phyloP scores from a whole-genome alignment of 2,113 vertebrate species.

The Dicrurus megarhynchus region DNA sequence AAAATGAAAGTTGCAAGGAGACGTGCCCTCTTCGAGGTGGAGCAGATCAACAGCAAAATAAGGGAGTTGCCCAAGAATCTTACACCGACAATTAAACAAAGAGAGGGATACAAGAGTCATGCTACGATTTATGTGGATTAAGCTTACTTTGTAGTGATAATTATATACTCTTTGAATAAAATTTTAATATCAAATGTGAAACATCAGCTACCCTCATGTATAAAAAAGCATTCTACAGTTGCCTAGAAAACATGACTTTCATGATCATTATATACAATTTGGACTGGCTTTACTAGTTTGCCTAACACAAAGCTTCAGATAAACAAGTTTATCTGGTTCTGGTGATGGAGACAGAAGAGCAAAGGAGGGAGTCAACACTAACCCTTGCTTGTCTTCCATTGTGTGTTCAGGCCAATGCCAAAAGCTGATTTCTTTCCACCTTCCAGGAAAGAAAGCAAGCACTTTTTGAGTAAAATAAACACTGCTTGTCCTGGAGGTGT shows the following conservation, averaged over 20 bases:
- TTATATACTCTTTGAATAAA: constrained; percentile 42
- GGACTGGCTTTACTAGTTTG: constrained; percentile 54
- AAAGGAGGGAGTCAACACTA: background rate
- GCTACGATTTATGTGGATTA: constrained; percentile 51
- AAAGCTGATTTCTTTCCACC: constrained; percentile 2
- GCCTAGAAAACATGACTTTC: constrained; percentile 36
- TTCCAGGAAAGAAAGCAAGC: constrained; percentile 12
- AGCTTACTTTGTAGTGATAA: constrained; percentile 61
- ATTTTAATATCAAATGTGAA: constrained; percentile 54
- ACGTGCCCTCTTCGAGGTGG: background rate
- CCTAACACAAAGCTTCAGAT: background rate
- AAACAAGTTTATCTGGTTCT: constrained; percentile 63
- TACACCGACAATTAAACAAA: constrained; percentile 32
- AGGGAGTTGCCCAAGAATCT: constrained; percentile 28
- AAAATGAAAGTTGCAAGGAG: constrained; percentile 25
- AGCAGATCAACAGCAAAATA: constrained; percentile 45
- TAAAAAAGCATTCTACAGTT: constrained; percentile 26
- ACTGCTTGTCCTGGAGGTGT: background rate
- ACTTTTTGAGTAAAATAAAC: background rate
- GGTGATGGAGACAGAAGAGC: constrained; percentile 21
- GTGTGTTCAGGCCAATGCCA: background rate
- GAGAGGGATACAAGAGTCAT: constrained; percentile 31
- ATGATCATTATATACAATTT: constrained; percentile 17
- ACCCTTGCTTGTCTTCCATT: background rate
- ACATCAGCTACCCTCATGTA: constrained; percentile 19